A percentile compares a stretch with the other conserved stretches of the same genome.
Conservation (phyloP, 2,797 vertebrate genomes). For the Spinus olivaceus region DNA sequence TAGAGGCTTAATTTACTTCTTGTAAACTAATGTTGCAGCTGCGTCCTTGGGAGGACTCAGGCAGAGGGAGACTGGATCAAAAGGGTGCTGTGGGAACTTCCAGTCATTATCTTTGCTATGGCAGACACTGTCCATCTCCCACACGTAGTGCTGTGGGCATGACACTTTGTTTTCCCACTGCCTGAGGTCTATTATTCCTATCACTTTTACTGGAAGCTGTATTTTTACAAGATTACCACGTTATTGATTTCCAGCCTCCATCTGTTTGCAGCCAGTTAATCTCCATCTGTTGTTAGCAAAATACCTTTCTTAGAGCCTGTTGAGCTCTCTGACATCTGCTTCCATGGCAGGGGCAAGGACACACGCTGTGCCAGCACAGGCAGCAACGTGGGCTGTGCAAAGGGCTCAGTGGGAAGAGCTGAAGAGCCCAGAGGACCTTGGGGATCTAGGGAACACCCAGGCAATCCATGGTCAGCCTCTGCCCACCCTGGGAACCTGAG, state of each 20-base stretch:
- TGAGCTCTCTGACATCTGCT: background rate
- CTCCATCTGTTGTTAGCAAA: slow-evolving; percentile 14
- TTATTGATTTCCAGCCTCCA: background rate
- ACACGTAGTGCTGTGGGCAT: background rate
- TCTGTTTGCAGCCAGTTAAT: slow-evolving; percentile 11
- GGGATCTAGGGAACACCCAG: background rate
- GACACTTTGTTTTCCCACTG: background rate
- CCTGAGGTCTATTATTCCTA: background rate
- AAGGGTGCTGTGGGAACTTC: background rate
- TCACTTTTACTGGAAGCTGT: slow-evolving; percentile 5
- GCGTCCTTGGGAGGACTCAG: background rate
- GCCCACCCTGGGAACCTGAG: fast-evolving
- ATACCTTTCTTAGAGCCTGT: background rate
- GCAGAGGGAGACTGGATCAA: background rate
- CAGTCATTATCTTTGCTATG: background rate
- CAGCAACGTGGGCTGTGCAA: background rate
- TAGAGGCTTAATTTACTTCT: background rate
- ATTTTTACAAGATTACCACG: background rate
- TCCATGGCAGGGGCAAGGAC: background rate
- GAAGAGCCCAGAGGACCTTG: background rate
- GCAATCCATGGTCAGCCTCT: background rate
- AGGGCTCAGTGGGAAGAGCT: background rate
- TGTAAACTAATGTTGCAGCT: background rate
- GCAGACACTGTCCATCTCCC: background rate
- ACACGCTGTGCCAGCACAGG: background rate